These are phyloP conservation scores for Sapajus apella DNA, from an alignment of 2,113 vertebrate species.

Conservation along the genomic window DNA sequence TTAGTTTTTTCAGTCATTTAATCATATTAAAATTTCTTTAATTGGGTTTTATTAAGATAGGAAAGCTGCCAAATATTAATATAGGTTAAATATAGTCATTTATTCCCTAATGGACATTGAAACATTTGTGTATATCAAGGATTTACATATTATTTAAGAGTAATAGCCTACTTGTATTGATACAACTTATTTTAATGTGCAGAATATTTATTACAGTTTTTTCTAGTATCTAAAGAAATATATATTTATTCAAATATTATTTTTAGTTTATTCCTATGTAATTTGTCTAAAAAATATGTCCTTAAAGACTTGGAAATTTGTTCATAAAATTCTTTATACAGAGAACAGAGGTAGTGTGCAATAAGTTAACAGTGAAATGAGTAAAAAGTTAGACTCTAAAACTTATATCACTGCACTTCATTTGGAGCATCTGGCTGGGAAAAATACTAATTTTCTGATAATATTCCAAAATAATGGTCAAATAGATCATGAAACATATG, in stretches of 20 bases:
- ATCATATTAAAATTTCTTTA: conserved; percentile 27
- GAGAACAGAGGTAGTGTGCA: not conserved
- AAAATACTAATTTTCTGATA: not conserved
- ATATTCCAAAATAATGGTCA: not conserved
- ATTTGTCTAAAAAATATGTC: not conserved
- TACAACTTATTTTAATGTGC: not conserved
- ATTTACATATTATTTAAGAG: not conserved
- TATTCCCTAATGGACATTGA: not conserved
- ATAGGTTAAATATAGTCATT: conserved; percentile 3
- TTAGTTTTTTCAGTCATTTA: not conserved
- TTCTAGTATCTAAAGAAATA: not conserved
- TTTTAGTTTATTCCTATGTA: not conserved
- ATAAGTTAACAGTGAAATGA: not conserved
- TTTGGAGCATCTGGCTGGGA: not conserved
- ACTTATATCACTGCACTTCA: not conserved
- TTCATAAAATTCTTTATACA: not conserved
- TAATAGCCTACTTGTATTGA: not conserved
- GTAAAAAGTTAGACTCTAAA: not conserved
- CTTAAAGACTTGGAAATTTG: not conserved
- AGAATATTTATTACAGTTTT: not conserved
- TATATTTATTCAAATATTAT: not conserved
- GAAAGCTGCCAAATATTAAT: not conserved
- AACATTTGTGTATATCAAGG: not conserved
- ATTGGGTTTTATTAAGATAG: not conserved
- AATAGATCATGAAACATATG: not conserved